Base-by-base conservation (phyloP, 1,140 invertebrate genomes). In the Bathynomus jamesi region DNA sequence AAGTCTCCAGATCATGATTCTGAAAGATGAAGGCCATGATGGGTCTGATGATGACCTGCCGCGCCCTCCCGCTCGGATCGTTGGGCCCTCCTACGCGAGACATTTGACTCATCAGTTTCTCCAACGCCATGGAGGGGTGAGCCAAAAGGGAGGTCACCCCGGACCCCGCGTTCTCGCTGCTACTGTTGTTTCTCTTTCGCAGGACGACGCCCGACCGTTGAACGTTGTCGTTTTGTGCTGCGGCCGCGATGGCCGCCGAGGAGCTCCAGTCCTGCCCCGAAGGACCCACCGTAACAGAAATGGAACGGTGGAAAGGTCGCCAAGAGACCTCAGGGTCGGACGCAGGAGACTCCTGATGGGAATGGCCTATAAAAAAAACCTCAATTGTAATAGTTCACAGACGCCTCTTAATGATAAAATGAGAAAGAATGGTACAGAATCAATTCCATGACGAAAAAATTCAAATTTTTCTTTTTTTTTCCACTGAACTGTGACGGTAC, bases 1-100 rank as follows among this genome's bases (percentile, higher is more conserved):
- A 79, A 27, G 88, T 87, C 28, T 90, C 88, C 21, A 96, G 83
- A 80, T 96, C 91, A 79, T 95, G 92, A 69, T 91, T 87, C 78
- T 95, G 91, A 10, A 92, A 85, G 21, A 95, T 87, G 78, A 96
- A 96, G 0, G 88, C 83, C 85, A 96, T 88, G 0, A 94, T 90
- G 0, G 86, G 85, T 46, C 85, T 78, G 73, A 74, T 74, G 60
- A 78, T 65, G 53, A 80, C 71, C 24, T 79, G 78, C 17, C 73
- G 30, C 24, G 73, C 73, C 60, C 73, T 31, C n/a, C 73, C 83
- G 78, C 76, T 81, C 79, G 46, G 81, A 79, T 78, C 78, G 70
- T 77, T 2, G 79, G 79, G 0, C 81, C 82, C 5, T 85, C 84
- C 74, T 85, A 85, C 0, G 84, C 85, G 83, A 76, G 86, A 85